Evolutionary conservation across 2,797 vertebrate species (phyloP).

Genomic region (Fringilla coelebs): DNA sequence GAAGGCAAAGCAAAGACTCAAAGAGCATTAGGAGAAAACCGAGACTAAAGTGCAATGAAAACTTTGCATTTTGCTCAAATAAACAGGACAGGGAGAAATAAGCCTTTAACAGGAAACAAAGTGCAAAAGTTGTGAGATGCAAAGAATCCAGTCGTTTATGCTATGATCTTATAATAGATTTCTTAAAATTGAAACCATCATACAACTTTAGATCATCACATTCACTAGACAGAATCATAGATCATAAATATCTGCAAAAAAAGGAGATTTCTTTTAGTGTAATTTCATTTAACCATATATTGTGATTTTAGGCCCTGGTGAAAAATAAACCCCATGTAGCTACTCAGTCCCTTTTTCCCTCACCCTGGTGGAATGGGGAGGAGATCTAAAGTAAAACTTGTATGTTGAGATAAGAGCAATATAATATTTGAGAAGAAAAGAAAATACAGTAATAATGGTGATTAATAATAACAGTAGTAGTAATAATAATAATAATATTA

Average conservation of each 20-base stretch:
- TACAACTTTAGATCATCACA: background rate
- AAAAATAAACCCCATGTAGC: background rate
- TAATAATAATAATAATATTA: background rate
- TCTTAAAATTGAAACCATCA: background rate
- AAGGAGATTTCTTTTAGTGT: background rate
- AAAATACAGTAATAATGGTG: background rate
- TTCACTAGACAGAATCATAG: background rate
- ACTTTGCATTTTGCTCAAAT: background rate
- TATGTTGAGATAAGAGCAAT: background rate
- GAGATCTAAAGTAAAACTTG: background rate
- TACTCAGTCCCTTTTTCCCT: background rate
- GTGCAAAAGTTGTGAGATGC: background rate
- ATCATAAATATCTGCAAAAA: background rate
- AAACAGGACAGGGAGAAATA: background rate
- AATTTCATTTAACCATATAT: background rate
- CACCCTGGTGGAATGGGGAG: background rate
- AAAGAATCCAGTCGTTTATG: background rate
- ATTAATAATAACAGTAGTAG: background rate
- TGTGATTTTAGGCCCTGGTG: background rate
- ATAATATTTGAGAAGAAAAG: background rate
- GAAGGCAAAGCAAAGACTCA: background rate
- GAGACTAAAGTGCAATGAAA: background rate
- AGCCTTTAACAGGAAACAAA: background rate
- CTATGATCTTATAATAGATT: background rate
- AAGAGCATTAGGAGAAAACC: background rate